Conservation (phyloP, 2,113 vertebrate species). For the Gopherus evgoodei region DNA sequence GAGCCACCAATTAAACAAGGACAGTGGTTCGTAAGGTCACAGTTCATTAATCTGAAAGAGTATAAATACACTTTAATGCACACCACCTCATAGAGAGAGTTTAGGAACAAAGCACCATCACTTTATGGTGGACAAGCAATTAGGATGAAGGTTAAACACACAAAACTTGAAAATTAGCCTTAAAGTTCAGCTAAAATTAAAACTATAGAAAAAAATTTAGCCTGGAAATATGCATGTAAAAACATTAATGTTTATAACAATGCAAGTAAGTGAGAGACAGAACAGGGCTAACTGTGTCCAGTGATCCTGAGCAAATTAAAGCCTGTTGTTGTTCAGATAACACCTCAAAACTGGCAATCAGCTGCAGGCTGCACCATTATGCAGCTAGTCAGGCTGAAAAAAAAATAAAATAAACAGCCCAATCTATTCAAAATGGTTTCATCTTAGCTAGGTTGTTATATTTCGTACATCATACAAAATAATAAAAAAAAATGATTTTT, state of each 20-base stretch:
- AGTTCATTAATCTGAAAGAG: slow-evolving; percentile 86
- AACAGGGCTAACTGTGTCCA: slow-evolving; percentile 52
- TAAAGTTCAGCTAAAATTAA: slow-evolving; percentile 34
- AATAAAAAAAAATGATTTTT: background rate
- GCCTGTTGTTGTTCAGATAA: slow-evolving; percentile 70
- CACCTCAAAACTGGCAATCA: slow-evolving; percentile 68
- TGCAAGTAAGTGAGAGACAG: slow-evolving; percentile 64
- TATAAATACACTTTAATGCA: slow-evolving; percentile 82
- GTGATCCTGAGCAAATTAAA: slow-evolving; percentile 75
- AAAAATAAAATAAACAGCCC: background rate
- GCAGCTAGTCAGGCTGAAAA: background rate
- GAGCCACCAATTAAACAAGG: slow-evolving; percentile 89
- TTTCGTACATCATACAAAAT: background rate
- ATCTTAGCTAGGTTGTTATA: background rate
- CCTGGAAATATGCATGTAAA: slow-evolving; percentile 52
- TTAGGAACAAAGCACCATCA: slow-evolving; percentile 70
- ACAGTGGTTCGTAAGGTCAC: slow-evolving; percentile 88
- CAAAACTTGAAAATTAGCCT: slow-evolving; percentile 44
- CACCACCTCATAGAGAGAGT: slow-evolving; percentile 76
- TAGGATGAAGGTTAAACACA: slow-evolving; percentile 63
- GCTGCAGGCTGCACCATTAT: slow-evolving; percentile 49
- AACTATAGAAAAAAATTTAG: slow-evolving; percentile 51
- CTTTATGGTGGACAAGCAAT: slow-evolving; percentile 66
- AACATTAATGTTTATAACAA: slow-evolving; percentile 74
- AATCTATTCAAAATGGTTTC: background rate